phyloP scores from a whole-genome alignment of 1,140 invertebrate genomes.

The Drosophila gunungcola region DNA sequence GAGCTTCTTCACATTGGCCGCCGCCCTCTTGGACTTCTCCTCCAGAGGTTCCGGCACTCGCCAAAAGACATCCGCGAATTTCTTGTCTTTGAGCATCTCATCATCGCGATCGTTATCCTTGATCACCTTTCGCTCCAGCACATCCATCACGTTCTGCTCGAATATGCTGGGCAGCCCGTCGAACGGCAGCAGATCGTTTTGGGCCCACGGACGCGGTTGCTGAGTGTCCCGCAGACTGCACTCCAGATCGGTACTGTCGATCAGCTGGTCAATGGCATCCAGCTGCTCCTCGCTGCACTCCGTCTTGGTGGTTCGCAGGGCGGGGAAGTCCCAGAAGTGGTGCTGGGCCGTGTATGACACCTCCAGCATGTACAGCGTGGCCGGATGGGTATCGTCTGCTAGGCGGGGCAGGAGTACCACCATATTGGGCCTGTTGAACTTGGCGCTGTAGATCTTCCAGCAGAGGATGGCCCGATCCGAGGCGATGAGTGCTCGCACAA shows the following conservation, averaged over 20 bases:
- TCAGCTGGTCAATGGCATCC: slow-evolving; percentile 67
- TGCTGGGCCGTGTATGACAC: slow-evolving; percentile 74
- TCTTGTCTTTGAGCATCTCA: slow-evolving; percentile 40
- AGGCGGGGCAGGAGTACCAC: slow-evolving; percentile 71
- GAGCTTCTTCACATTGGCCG: slow-evolving; percentile 55
- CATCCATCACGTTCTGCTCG: slow-evolving; percentile 73
- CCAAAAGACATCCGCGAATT: slow-evolving; percentile 70
- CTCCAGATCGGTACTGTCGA: slow-evolving; percentile 73
- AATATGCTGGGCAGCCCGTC: slow-evolving; percentile 67
- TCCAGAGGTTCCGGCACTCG: slow-evolving; percentile 68
- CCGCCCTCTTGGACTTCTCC: slow-evolving; percentile 64
- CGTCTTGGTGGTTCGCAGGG: slow-evolving; percentile 60
- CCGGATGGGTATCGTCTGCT: slow-evolving; percentile 55
- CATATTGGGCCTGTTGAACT: slow-evolving; percentile 66
- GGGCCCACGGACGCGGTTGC: slow-evolving; percentile 44
- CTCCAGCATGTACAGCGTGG: slow-evolving; percentile 70
- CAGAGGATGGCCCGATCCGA: slow-evolving; percentile 64
- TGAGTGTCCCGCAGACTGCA: slow-evolving; percentile 48
- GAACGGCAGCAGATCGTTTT: slow-evolving; percentile 72
- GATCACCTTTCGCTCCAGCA: slow-evolving; percentile 64
- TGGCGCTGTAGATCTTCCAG: slow-evolving; percentile 74
- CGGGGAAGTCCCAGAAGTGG: slow-evolving; percentile 78
- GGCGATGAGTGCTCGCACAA: slow-evolving; percentile 60
- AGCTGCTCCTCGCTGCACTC: slow-evolving; percentile 64
- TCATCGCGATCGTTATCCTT: slow-evolving; percentile 1